Conservation (phyloP, 2,888 invertebrate genomes). For the Drosophila neonasuta region DNA sequence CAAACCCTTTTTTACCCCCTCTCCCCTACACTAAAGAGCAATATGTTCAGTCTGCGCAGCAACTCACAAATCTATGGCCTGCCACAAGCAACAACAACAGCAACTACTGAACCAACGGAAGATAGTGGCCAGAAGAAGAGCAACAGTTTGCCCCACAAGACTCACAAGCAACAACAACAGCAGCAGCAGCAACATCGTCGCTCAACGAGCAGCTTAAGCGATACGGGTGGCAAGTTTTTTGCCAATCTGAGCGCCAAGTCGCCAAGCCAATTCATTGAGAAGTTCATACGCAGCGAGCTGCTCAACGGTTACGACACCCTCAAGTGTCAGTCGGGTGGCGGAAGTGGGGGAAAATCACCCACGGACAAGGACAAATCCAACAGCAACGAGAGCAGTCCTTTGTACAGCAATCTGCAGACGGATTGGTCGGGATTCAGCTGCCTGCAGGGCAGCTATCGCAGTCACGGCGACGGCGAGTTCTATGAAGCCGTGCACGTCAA, state of each 20-base stretch:
- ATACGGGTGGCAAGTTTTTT: conserved; percentile 68
- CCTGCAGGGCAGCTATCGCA: conserved; percentile 79
- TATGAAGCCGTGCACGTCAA: conserved; percentile 74
- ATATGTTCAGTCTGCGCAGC: conserved; percentile 80
- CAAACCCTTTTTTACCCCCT: conserved; percentile 13
- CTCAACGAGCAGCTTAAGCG: conserved; percentile 60
- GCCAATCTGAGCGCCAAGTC: conserved; percentile 71
- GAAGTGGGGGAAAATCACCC: conserved; percentile 32
- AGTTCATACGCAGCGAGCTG: conserved; percentile 79
- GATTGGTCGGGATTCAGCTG: conserved; percentile 74
- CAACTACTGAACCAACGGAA: conserved; percentile 37
- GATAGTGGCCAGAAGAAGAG: conserved; percentile 58
- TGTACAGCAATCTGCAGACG: conserved; percentile 58
- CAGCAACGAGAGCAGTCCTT: conserved; percentile 34
- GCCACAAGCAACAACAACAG: conserved; percentile 60
- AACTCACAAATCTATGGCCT: conserved; percentile 80
- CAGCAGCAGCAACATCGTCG: conserved; percentile 40
- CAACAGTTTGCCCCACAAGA: conserved; percentile 63
- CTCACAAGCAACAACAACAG: conserved; percentile 34
- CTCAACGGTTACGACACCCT: conserved; percentile 77
- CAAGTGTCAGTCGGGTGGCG: conserved; percentile 58
- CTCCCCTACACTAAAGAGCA: conserved; percentile 8
- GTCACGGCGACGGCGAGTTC: conserved; percentile 76
- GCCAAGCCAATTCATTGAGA: conserved; percentile 79
- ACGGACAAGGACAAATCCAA: conserved; percentile 35